A percentile compares a stretch with the other conserved stretches of the same genome.
phyloP scores from a whole-genome alignment of 2,888 invertebrate genomes.

The Ophraella communa region DNA sequence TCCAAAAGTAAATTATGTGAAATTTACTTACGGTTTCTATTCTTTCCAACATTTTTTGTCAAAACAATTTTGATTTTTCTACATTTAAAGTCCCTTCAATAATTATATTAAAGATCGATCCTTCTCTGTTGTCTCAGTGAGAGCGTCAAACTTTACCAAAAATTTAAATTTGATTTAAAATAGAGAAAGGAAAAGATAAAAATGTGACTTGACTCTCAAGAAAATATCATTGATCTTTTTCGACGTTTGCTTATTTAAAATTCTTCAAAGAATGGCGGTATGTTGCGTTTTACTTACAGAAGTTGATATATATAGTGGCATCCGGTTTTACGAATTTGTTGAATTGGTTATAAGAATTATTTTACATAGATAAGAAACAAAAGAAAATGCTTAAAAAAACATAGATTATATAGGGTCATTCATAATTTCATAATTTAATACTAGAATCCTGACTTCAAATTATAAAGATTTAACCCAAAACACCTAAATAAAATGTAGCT shows the following conservation, averaged over 20 bases:
- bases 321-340: constrained; percentile 31
- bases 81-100: background rate
- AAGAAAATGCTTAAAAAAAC: no score
- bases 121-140: constrained; percentile 2
- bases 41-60: no score
- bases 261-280: constrained; percentile 25
- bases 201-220: constrained; percentile 32
- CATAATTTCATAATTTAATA: no score
- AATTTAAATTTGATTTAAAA: constrained; percentile 37
- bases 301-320: constrained; percentile 30
- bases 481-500: no score
- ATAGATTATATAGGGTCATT: no score
- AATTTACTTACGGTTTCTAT: no score
- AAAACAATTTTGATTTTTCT: no score
- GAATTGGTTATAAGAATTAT: no score
- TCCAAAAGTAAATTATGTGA: no score
- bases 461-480: no score
- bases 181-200: constrained; percentile 8
- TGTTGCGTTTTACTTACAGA: constrained; percentile 30
- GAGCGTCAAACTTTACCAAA: constrained; percentile 23
- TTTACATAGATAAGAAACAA: no score
- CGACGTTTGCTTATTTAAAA: constrained; percentile 35
- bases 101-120: background rate
- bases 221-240: constrained; percentile 33
- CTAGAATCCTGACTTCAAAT: no score